Evolutionary conservation across 2,113 vertebrate species (phyloP).

Genomic region (Gorsachius goisagi): DNA sequence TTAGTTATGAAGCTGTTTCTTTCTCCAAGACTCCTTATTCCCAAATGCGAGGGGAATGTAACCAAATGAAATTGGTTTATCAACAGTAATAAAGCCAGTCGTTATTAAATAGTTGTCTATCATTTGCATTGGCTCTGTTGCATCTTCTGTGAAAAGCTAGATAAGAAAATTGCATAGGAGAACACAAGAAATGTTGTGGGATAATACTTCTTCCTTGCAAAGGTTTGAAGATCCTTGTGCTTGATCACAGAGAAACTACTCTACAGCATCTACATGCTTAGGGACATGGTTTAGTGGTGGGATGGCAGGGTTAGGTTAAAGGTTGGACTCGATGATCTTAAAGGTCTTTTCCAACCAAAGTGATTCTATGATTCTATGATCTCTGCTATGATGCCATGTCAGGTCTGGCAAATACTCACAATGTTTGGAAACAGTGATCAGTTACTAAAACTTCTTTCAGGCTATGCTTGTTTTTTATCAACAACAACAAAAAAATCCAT

Average conservation of each 20-base stretch:
- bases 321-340: too few species aligned
- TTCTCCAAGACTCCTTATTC: not conserved
- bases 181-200: not conserved
- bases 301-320: too few species aligned
- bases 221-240: not conserved
- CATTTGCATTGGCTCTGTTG: not conserved
- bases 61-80: not conserved
- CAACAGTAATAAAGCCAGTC: not conserved
- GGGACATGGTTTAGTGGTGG: too few species aligned
- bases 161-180: not conserved
- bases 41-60: not conserved
- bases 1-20: not conserved
- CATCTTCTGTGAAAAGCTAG: not conserved
- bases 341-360: too few species aligned
- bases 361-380: too few species aligned
- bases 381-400: not conserved
- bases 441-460: not conserved
- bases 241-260: not conserved
- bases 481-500: not conserved
- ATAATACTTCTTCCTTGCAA: not conserved
- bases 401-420: not conserved
- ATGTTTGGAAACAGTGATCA: not conserved
- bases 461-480: not conserved
- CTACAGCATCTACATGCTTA: too few species aligned
- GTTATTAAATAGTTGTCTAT: not conserved